Evolutionary conservation across 2,797 vertebrate genomes (phyloP), one percentile per base, ranked within the genome.

Genomic region (Clarias fuscus): DNA sequence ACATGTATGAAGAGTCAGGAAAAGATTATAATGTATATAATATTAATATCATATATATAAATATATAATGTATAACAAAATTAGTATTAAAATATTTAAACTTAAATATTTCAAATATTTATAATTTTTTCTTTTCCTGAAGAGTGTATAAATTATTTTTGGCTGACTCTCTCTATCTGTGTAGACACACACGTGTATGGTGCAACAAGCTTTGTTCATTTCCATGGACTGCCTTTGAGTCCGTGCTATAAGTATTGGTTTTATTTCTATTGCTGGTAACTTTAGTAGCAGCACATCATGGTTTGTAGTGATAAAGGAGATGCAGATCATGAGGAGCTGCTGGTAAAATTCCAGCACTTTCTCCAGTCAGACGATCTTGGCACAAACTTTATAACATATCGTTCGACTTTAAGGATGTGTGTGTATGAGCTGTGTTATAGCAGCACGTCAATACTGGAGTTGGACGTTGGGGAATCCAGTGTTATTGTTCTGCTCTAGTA

Each of bases 361-460:
- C 90, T 91, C 92, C 43, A 14, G 20, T 64, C 53, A 30, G 7
- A 72, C n/a, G 62, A 72, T 30, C 75, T 40, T 8, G 10, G 27
- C 33, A 68, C 58, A 37, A 67, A 58, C 75, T 64, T 6, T 37
- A 22, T 61, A 75, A 33, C n/a, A n/a, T 17, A 18, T 13, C 30
- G 8, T 67, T 81, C 43, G 37, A 4, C 43, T 62, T n/a, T 33
- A 20, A 77, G 84, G 40, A 30, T 14, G 20, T 0, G 0, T 1
- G 62, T 70, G 65, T 75, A 15, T 8, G 27, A 61, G 77, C 20
- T 15, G 33, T 79, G 77, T 79, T 79, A 79, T 94, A 96, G 95
- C 94, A 95, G 95, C 95, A 96, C 94, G 93, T 94, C 95, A 94
- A 95, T 95, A 95, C 95, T 96, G 95, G 95, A 96, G 94, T 94